Percentiles rank a stretch among this genome's conserved stretches.
Conservation (phyloP, 1,140 invertebrate genomes). For the Lepidurus apus region DNA sequence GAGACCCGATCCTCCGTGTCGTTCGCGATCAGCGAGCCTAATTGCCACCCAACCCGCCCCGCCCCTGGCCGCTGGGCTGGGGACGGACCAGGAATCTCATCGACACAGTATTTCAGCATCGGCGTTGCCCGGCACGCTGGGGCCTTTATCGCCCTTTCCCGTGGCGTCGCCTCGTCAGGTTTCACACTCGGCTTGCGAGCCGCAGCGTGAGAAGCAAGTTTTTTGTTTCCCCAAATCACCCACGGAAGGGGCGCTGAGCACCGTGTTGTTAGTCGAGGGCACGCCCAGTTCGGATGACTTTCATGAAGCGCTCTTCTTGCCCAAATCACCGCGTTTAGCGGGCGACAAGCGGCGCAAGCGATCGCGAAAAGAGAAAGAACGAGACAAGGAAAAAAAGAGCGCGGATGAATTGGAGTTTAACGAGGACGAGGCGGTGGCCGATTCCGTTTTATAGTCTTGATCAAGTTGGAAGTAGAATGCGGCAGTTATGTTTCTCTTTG, state of each 20-base stretch:
- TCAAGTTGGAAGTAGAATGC: conserved; percentile 43
- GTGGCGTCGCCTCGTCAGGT: conserved; percentile 39
- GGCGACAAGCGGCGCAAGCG: conserved; percentile 36
- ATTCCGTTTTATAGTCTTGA: conserved; percentile 29
- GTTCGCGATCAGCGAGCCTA: conserved; percentile 35
- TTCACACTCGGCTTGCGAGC: conserved; percentile 52
- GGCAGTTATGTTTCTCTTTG: conserved; percentile 48
- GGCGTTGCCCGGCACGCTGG: conserved; percentile 17
- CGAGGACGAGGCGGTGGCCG: not conserved
- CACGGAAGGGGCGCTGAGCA: conserved; percentile 54
- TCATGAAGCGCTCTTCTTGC: conserved; percentile 53
- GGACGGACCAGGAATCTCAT: not conserved
- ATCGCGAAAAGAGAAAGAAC: conserved; percentile 36
- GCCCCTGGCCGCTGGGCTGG: conserved; percentile 27
- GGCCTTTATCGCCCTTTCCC: conserved; percentile 38
- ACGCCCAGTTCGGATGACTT: conserved; percentile 57
- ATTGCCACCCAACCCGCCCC: conserved; percentile 41
- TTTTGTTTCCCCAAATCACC: conserved; percentile 55
- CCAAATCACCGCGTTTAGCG: conserved; percentile 48
- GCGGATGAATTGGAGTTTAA: not conserved
- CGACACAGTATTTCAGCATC: not conserved
- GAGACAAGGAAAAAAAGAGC: conserved; percentile 35
- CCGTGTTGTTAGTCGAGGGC: conserved; percentile 54
- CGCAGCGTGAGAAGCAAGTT: conserved; percentile 50
- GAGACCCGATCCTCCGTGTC: conserved; percentile 37